Evolutionary conservation across 2,113 vertebrate species (phyloP).

Genomic region (Desmodus rotundus): DNA sequence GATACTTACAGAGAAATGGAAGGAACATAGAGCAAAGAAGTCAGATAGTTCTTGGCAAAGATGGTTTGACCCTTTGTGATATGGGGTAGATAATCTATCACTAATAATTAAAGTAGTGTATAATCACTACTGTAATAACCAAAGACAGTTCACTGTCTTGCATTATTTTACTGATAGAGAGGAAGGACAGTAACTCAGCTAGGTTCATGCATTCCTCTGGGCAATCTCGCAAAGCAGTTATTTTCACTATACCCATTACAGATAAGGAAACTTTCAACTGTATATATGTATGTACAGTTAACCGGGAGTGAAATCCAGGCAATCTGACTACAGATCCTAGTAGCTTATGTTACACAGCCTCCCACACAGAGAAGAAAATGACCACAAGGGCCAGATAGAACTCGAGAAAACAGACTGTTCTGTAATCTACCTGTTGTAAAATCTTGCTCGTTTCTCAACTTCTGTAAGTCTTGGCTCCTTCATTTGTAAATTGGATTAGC

Average conservation of each 20-base stretch:
- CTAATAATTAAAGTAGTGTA: not conserved
- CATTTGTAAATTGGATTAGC: not conserved
- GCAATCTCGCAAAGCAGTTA: not conserved
- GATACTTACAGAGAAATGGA: not conserved
- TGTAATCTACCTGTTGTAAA: not conserved
- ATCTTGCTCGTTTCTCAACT: not conserved
- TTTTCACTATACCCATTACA: not conserved
- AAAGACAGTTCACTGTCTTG: not conserved
- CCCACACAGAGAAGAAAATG: not conserved
- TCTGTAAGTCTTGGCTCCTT: not conserved
- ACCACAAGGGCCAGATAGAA: not conserved
- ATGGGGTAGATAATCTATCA: not conserved
- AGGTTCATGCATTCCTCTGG: not conserved
- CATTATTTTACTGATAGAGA: not conserved
- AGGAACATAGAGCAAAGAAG: not conserved
- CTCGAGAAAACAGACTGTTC: not conserved
- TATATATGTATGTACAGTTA: not conserved
- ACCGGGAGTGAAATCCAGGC: not conserved
- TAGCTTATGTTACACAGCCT: not conserved
- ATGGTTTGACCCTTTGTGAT: not conserved
- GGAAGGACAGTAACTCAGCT: not conserved
- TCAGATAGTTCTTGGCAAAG: not conserved
- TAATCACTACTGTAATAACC: not conserved
- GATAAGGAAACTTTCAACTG: not conserved
- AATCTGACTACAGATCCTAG: not conserved